Conservation (phyloP, 35 echinoderm and acorn worm genomes). For the Chiridota heheva region DNA sequence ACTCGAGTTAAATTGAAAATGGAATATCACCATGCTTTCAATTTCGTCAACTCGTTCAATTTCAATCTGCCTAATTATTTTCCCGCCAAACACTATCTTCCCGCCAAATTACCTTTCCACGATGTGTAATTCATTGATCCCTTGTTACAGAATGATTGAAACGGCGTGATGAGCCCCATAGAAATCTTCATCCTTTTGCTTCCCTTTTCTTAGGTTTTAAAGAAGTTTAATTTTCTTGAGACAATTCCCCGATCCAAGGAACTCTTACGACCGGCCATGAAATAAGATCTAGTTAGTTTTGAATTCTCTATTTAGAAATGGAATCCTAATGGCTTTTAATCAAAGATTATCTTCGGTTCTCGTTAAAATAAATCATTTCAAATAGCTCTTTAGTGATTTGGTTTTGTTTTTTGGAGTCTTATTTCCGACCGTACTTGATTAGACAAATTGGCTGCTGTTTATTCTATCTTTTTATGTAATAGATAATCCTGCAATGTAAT, state of each 20-base stretch:
- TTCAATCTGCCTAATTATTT: slow-evolving; percentile 57
- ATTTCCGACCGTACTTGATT: slow-evolving; percentile 27
- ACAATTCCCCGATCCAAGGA: slow-evolving; percentile 41
- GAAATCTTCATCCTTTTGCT: slow-evolving; percentile 8
- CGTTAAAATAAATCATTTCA: slow-evolving; percentile 40
- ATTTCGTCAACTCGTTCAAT: slow-evolving; percentile 48
- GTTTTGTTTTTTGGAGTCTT: slow-evolving; percentile 19
- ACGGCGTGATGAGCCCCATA: no score
- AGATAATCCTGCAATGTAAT: slow-evolving; percentile 49
- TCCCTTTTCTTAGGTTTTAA: not conserved
- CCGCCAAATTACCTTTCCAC: slow-evolving; percentile 20
- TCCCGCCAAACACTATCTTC: slow-evolving; percentile 34
- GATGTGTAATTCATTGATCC: slow-evolving; percentile 53
- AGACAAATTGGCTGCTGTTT: slow-evolving; percentile 56
- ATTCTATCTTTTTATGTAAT: slow-evolving; percentile 53
- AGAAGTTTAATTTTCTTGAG: slow-evolving; percentile 60
- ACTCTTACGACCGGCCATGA: slow-evolving; percentile 36
- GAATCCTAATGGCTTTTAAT: slow-evolving; percentile 59
- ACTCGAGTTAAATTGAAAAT: slow-evolving; percentile 45
- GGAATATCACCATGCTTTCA: slow-evolving; percentile 49
- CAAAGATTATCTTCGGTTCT: slow-evolving; percentile 42
- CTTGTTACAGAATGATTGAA: no score
- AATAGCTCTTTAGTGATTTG: slow-evolving; percentile 52
- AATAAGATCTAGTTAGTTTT: slow-evolving; percentile 54
- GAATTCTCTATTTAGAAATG: slow-evolving; percentile 31